phyloP scores from a whole-genome alignment of 2,797 vertebrate species.

The Trichosurus vulpecula region DNA sequence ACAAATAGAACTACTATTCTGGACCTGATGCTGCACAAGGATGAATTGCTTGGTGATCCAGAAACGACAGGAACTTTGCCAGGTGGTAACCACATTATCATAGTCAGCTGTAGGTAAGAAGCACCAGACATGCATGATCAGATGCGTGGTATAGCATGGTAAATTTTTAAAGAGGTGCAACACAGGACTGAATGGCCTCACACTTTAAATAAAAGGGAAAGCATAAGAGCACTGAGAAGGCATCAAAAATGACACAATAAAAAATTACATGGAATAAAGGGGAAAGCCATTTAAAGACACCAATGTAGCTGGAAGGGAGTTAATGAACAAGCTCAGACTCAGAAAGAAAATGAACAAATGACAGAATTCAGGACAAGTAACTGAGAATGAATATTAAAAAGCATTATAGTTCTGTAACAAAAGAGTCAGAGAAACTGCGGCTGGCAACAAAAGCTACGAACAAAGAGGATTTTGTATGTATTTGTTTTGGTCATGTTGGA shows the following conservation, averaged over 20 bases:
- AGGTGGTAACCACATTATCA: background rate
- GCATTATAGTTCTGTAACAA: background rate
- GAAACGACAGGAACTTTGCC: too few species aligned
- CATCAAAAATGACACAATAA: background rate
- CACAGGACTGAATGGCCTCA: background rate
- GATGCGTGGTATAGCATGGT: too few species aligned
- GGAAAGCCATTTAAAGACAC: background rate
- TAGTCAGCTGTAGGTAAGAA: background rate
- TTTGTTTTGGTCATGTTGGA: background rate
- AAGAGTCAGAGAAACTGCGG: background rate
- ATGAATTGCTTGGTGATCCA: background rate
- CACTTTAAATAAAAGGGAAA: background rate
- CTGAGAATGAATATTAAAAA: background rate
- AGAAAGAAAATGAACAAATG: background rate
- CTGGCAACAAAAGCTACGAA: background rate
- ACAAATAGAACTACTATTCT: background rate
- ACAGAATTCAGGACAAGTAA: background rate
- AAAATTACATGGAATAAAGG: background rate
- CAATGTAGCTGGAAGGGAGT: background rate
- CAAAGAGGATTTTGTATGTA: background rate
- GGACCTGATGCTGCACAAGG: background rate
- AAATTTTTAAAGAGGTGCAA: background rate
- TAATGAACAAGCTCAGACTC: background rate
- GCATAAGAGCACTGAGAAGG: background rate
- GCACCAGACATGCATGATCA: background rate